These are phyloP conservation scores for Oryctolagus cuniculus DNA, from an alignment of 2,113 vertebrate species.

Conservation along the genomic window mOryCun1.1 NC_091453.1:91157501-91158000, in stretches of 20 bases:
- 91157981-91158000: background rate
- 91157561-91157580: no score
- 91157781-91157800: constrained; percentile 31
- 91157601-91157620: no score
- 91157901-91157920: background rate
- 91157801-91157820: background rate
- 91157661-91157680: no score
- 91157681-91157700: no score
- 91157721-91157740: background rate
- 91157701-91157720: background rate
- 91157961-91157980: background rate
- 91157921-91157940: constrained; percentile 9
- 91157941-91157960: constrained; percentile 37
- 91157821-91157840: constrained; percentile 2
- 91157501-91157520: no score
- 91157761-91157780: background rate
- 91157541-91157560: no score
- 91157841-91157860: background rate
- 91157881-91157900: background rate
- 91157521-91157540: no score
- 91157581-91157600: no score
- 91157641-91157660: no score
- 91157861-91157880: constrained; percentile 24
- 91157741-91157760: background rate
- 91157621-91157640: no score